Evolutionary conservation across 1,140 invertebrate genomes (phyloP), one percentile per base, ranked within the genome.

Genomic region (Vanessa atalanta): DNA sequence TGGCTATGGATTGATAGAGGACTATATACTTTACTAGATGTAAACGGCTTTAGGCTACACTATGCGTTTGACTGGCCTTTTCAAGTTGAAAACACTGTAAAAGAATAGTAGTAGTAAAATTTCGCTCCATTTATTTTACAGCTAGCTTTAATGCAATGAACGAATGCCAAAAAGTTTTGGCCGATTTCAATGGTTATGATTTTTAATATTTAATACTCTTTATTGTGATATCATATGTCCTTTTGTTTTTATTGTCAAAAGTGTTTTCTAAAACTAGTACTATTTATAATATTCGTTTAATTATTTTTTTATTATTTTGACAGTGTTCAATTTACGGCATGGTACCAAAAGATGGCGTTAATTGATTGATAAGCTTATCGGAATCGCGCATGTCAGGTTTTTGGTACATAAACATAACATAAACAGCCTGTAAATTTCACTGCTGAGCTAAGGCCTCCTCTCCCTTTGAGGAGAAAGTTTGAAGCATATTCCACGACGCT

Each of bases 111-210:
- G 55, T 26, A 43, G n/a, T 4, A 14, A 61, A 31, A 9, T 15
- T 60, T 26, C 14, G 55, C 15, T 37, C 57, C 14, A 61, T n/a
- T 61, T 57, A 53, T 53, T 53, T n/a, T 53, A 8, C 23, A 26
- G 20, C 55, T 13, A 60, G 23, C 55, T 60, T 60, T 23, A 60
- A 60, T 60, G 11, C 55, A 26, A 13, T 3, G 55, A 26, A 26
- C 11, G 9, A 23, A 26, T 60, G 55, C 55, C 55, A 60, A 60
- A 60, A 60, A 60, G 11, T 26, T 53, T 53, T 60, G 55, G 55
- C 55, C 2, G 9, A 7, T 9, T 14, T 60, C 51, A 53, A 53
- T 60, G 55, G 23, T 26, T 61, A 61, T 57, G 20, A 57, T 26
- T 57, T 23, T 57, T 57, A 61, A 61, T 61, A 37, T 61, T 14